These are phyloP conservation scores for Scomberomorus guttatus DNA, from an alignment of 2,797 vertebrate genomes.

Conservation along the genomic window DNA sequence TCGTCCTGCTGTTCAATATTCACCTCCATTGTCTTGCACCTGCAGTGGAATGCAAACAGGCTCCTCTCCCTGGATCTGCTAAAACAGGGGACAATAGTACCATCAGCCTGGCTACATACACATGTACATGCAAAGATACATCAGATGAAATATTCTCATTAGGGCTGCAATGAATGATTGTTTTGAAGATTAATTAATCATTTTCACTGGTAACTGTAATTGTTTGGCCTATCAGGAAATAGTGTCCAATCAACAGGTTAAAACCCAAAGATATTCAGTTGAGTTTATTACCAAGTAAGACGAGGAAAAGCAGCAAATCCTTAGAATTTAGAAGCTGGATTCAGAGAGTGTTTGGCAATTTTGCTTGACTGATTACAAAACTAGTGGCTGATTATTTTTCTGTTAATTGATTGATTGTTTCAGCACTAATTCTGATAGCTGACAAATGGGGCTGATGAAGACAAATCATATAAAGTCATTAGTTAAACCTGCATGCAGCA, in stretches of 20 bases:
- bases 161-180: not conserved
- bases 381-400: not conserved
- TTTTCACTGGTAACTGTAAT: too few species aligned
- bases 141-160: not conserved
- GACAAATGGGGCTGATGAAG: not conserved
- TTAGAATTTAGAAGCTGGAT: not conserved
- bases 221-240: too few species aligned
- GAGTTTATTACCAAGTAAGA: not conserved
- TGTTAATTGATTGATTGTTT: too few species aligned
- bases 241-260: too few species aligned
- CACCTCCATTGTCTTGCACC: conserved; percentile 93
- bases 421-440: not conserved
- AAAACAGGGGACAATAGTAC: not conserved
- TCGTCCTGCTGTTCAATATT: conserved; percentile 93
- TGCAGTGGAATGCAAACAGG: conserved; percentile 78
- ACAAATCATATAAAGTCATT: not conserved
- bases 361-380: not conserved
- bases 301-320: not conserved
- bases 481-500: not conserved
- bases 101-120: not conserved
- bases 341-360: too few species aligned
- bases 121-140: not conserved
- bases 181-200: too few species aligned
- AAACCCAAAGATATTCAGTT: not conserved
- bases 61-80: conserved; percentile 74